These are phyloP conservation scores for Plebejus argus DNA, from an alignment of 2,888 invertebrate species.

Conservation along the genomic window DNA sequence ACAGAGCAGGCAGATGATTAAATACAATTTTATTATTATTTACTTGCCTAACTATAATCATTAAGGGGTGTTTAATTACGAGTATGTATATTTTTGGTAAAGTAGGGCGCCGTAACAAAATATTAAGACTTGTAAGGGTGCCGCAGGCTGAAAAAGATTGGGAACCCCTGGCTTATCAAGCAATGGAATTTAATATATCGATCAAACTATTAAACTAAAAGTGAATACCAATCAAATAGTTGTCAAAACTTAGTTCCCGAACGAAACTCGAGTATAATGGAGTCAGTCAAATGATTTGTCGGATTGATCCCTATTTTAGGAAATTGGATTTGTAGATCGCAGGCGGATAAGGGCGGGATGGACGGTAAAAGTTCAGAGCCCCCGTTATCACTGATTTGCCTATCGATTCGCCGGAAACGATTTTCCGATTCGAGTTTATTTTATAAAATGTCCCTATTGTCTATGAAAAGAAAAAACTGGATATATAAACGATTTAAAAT, in stretches of 20 bases:
- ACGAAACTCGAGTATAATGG: conserved; percentile 57
- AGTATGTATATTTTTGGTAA: too few relatives aligned
- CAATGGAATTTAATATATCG: not conserved
- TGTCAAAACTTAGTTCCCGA: conserved; percentile 27
- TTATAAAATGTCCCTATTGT: conserved; percentile 38
- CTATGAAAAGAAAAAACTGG: not conserved
- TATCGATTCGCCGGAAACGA: conserved; percentile 66
- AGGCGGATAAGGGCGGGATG: conserved; percentile 59
- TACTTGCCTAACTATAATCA: too few relatives aligned
- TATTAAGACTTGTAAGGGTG: too few relatives aligned
- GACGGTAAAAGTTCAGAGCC: conserved; percentile 49
- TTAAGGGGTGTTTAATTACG: too few relatives aligned
- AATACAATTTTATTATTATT: too few relatives aligned
- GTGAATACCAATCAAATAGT: conserved; percentile 31
- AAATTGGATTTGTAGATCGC: conserved; percentile 82
- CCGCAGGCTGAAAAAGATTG: too few relatives aligned
- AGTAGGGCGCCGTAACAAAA: too few relatives aligned
- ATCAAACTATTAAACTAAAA: conserved; percentile 1
- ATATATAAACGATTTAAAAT: conserved; percentile 44
- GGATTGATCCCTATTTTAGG: conserved; percentile 81
- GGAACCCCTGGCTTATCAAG: too few relatives aligned
- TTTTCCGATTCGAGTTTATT: conserved; percentile 60
- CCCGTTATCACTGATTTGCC: conserved; percentile 76
- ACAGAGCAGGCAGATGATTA: too few relatives aligned
- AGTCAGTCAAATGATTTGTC: conserved; percentile 80